A percentile compares a stretch with the other conserved stretches of the same genome.
Evolutionary conservation across 2,797 vertebrate species (phyloP).

Genomic region (Rostrhamus sociabilis): DNA sequence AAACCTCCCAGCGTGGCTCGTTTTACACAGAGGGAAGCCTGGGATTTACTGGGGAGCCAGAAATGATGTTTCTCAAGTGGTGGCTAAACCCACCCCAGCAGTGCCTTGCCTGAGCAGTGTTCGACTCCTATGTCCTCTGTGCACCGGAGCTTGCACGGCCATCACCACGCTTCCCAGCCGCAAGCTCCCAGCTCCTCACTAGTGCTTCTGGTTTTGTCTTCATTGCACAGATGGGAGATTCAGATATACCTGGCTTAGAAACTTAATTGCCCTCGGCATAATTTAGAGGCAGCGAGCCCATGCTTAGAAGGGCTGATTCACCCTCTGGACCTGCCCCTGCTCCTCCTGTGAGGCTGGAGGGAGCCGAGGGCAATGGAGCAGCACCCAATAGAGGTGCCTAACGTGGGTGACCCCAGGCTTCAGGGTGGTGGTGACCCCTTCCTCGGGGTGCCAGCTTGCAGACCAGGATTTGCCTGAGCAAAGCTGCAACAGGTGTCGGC

Average conservation of each 20-base stretch:
- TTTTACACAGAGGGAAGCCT: background rate
- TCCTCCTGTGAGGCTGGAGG: background rate
- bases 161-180: fast-evolving
- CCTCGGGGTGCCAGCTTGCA: fast-evolving
- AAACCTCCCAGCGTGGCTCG: background rate
- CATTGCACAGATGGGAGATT: background rate
- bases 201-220: background rate
- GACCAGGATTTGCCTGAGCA: no score
- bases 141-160: fast-evolving
- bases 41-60: background rate
- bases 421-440: background rate
- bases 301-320: background rate
- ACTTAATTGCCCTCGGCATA: fast-evolving
- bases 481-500: fast-evolving
- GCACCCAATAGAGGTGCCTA: fast-evolving
- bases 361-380: background rate
- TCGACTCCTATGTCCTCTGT: background rate
- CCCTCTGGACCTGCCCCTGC: background rate
- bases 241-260: background rate
- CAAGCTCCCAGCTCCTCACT: background rate
- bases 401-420: fast-evolving
- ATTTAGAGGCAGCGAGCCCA: background rate
- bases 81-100: background rate
- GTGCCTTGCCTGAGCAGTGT: background rate
- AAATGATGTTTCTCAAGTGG: background rate